A percentile compares a stretch with the other conserved stretches of the same genome.
Evolutionary conservation across 2,797 vertebrate genomes (phyloP).

Genomic region (Phyllotis vaccarum): DNA sequence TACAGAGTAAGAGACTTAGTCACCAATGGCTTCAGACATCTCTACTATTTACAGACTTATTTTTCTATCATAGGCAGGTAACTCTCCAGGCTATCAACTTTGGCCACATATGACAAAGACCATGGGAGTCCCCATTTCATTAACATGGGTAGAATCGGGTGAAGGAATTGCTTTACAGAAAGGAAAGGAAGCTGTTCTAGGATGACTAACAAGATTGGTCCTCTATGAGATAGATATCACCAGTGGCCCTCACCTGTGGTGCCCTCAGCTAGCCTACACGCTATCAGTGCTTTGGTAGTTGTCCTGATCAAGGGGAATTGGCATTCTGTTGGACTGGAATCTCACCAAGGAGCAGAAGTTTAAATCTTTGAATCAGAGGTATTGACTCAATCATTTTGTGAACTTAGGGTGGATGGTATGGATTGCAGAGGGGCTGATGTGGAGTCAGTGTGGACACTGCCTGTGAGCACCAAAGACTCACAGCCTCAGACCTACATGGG

Average conservation of each 20-base stretch:
- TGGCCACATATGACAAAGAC: slow-evolving; percentile 1
- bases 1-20: neutral
- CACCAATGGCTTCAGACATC: neutral
- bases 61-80: neutral
- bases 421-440: neutral
- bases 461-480: neutral
- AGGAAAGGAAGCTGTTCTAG: neutral
- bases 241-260: neutral
- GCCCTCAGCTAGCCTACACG: neutral
- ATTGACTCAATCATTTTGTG: neutral
- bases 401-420: neutral
- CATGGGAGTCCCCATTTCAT: neutral
- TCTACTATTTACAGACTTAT: neutral
- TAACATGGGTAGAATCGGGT: neutral
- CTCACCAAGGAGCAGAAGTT: neutral
- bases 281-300: neutral
- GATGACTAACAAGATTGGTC: neutral
- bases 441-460: neutral
- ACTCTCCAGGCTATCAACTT: neutral
- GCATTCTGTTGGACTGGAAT: neutral
- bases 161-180: neutral
- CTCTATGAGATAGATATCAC: neutral
- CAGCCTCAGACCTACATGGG: neutral
- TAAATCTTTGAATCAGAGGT: neutral
- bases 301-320: neutral